Conservation (phyloP, 2,888 invertebrate genomes). For the Nephrotoma appendiculata region DNA sequence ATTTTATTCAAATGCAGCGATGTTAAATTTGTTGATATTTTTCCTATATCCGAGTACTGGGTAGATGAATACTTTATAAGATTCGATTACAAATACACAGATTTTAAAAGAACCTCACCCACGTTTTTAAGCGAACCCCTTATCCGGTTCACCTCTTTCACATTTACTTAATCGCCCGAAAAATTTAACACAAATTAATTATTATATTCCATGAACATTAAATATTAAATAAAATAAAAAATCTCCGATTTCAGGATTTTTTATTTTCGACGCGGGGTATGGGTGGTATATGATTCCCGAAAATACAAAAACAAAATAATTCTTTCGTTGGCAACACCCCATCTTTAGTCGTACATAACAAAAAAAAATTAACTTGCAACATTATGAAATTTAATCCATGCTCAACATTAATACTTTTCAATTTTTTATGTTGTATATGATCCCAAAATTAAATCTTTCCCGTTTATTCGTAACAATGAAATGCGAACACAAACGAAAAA, state of each 20-base stretch:
- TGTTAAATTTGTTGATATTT: background rate
- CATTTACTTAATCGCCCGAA: background rate
- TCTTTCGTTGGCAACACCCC: background rate
- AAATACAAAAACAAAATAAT: background rate
- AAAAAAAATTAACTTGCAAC: background rate
- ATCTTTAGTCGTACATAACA: background rate
- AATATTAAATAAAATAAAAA: background rate
- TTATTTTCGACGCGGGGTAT: background rate
- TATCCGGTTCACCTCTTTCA: background rate
- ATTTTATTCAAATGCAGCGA: background rate
- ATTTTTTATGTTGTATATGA: background rate
- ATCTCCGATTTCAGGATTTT: background rate
- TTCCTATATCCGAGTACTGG: no score
- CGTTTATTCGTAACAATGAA: background rate
- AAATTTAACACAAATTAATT: background rate
- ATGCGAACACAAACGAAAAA: background rate
- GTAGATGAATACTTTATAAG: no score
- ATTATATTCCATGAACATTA: background rate
- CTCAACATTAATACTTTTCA: background rate
- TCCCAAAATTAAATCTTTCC: background rate
- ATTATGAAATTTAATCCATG: background rate
- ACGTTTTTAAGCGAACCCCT: no score
- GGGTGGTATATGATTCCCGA: background rate
- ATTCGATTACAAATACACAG: no score
- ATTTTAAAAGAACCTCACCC: no score